These are phyloP conservation scores for Phrynosoma blainvillii DNA, from an alignment of 2,113 vertebrate genomes.

Conservation along the genomic window DNA sequence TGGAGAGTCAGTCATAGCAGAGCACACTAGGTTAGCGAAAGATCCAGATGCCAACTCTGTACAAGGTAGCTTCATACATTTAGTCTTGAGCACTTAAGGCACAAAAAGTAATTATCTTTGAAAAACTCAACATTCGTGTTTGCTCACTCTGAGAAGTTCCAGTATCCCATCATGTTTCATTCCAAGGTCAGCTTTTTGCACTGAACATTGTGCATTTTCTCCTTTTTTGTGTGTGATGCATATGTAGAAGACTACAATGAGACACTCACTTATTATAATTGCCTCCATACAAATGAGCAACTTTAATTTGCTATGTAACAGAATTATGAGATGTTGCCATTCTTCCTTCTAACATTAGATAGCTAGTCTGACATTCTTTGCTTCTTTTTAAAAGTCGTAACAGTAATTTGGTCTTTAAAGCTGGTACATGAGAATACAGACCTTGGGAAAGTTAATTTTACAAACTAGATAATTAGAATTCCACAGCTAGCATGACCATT, in stretches of 20 bases:
- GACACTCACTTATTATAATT: neutral
- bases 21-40: neutral
- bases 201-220: neutral
- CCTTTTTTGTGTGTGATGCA: neutral
- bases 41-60: neutral
- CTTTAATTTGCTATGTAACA: neutral
- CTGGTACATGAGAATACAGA: too few species aligned
- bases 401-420: too few species aligned
- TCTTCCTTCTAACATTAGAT: neutral
- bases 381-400: neutral
- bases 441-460: too few species aligned
- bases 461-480: too few species aligned
- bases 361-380: neutral
- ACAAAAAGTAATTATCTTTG: neutral
- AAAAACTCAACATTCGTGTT: too few species aligned
- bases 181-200: neutral
- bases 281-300: neutral
- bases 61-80: neutral
- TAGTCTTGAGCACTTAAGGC: neutral
- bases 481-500: too few species aligned
- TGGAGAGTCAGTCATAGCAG: neutral
- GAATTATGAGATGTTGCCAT: neutral
- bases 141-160: too few species aligned
- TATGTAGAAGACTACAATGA: neutral
- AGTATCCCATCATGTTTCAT: too few species aligned